phyloP scores from a whole-genome alignment of 1,140 invertebrate genomes.

The Chironomus tepperi region DNA sequence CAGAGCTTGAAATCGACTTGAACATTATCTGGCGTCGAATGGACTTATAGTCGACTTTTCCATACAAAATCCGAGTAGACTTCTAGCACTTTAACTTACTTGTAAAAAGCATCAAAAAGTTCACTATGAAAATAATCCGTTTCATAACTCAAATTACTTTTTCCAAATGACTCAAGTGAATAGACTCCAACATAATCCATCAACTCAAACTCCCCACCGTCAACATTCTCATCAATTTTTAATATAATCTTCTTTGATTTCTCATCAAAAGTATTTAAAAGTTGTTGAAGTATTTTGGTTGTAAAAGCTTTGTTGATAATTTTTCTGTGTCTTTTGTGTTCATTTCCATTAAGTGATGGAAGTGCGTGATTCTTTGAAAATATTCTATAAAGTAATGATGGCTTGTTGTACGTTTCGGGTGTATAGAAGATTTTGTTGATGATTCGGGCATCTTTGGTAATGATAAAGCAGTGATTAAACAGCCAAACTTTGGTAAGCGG shows the following conservation, averaged over 20 bases:
- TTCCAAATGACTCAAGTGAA: background rate
- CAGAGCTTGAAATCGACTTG: too few relatives aligned
- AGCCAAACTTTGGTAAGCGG: background rate
- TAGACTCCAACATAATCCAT: background rate
- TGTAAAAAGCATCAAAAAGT: background rate
- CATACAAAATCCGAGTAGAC: too few relatives aligned
- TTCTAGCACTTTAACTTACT: background rate
- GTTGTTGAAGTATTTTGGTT: background rate
- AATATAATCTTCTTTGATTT: background rate
- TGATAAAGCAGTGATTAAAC: background rate
- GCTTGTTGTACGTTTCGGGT: background rate
- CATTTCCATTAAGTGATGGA: background rate
- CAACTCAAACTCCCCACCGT: background rate
- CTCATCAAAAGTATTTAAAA: slow-evolving; percentile 1
- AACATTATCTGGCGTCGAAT: too few relatives aligned
- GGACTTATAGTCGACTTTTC: too few relatives aligned
- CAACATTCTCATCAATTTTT: background rate
- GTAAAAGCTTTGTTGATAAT: slow-evolving; percentile 2
- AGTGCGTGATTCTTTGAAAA: background rate
- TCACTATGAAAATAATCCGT: background rate
- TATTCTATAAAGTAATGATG: background rate
- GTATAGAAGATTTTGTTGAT: background rate
- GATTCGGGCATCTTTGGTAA: background rate
- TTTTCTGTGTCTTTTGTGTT: slow-evolving; percentile 6
- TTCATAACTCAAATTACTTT: background rate